Evolutionary conservation across 2,797 vertebrate genomes (phyloP), one percentile per base, ranked within the genome.

Genomic region (Craterocephalus amniculus): DNA sequence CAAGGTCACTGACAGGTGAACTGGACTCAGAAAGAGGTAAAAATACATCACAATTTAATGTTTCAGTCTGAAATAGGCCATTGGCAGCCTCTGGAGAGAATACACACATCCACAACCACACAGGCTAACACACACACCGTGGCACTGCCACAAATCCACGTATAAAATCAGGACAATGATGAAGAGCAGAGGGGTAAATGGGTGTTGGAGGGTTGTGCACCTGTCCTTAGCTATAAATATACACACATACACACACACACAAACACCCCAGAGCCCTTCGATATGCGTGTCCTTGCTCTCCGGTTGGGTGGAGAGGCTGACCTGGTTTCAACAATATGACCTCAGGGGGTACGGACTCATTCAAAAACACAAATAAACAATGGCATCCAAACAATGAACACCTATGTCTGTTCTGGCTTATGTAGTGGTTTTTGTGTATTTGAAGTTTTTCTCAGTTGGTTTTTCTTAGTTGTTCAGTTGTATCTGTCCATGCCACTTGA

Each of bases 191-290:
- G 64, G 22, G 48, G 49, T 45, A 35, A 51, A 49, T 70, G 75
- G 79, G 68, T 67, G 72, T 83, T 70, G 55, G 72, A 64, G 87
- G 79, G 54, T 58, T 76, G 72, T 83, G 70, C 83, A 89, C 82
- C 83, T 89, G 87, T 89, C 88, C 59, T 71, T 83, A 81, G 63
- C 81, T 86, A 86, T 87, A 93, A 86, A 86, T 59, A 84, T 69
- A 80, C 63, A 74, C 62, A 43, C 40, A 43, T 10, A 43, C 40
- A 72, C 27, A 56, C 52, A 48, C 43, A 59, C 20, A 67, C 31
- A 64, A 49, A 72, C 67, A 71, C 70, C 62, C 34, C 1, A 2
- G 18, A 63, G 77, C 84, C 78, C 60, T 27, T 65, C 65, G 81
- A 74, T 65, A 38, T 31, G 68, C 27, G 58, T 45, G 81, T 84